phyloP scores from a whole-genome alignment of 1,140 invertebrate species.

The Ceratoteleas bidentatus region DNA sequence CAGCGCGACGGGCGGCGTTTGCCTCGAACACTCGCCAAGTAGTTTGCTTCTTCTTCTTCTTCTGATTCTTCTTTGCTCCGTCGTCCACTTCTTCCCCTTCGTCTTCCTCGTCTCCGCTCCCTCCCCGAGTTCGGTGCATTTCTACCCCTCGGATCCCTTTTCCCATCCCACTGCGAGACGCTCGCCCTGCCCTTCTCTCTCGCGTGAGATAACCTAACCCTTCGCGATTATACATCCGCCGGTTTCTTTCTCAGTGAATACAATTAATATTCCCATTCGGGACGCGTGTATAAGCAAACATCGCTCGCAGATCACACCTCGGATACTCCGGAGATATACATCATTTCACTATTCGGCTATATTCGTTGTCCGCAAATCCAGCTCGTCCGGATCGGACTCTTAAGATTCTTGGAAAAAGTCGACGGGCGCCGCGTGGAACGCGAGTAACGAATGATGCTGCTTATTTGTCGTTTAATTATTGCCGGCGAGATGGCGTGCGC shows the following conservation, averaged over 20 bases:
- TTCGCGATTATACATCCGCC: constrained; percentile 71
- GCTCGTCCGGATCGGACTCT: neutral
- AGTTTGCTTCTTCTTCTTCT: no score
- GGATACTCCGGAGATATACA: constrained; percentile 71
- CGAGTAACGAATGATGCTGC: constrained; percentile 10
- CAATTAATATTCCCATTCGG: constrained; percentile 78
- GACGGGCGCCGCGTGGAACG: neutral
- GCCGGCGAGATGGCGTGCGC: constrained; percentile 2
- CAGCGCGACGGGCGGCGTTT: constrained; percentile 82
- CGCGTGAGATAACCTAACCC: constrained; percentile 71
- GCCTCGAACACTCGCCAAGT: constrained; percentile 81
- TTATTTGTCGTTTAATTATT: constrained; percentile 47
- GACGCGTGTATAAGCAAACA: constrained; percentile 69
- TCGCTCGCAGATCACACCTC: constrained; percentile 71
- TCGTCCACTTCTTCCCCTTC: no score
- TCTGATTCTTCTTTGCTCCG: constrained; percentile 76
- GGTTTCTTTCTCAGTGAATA: constrained; percentile 58
- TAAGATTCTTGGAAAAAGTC: constrained; percentile 28
- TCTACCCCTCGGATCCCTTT: no score
- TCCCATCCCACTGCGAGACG: no score
- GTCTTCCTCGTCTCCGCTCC: no score
- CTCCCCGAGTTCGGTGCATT: no score
- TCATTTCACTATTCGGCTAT: constrained; percentile 70
- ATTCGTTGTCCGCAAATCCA: constrained; percentile 12
- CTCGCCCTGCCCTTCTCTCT: constrained; percentile 42